Percentiles rank a stretch among this genome's conserved stretches.
phyloP scores from a whole-genome alignment of 2,797 vertebrate genomes.

The Harpagifer antarcticus region DNA sequence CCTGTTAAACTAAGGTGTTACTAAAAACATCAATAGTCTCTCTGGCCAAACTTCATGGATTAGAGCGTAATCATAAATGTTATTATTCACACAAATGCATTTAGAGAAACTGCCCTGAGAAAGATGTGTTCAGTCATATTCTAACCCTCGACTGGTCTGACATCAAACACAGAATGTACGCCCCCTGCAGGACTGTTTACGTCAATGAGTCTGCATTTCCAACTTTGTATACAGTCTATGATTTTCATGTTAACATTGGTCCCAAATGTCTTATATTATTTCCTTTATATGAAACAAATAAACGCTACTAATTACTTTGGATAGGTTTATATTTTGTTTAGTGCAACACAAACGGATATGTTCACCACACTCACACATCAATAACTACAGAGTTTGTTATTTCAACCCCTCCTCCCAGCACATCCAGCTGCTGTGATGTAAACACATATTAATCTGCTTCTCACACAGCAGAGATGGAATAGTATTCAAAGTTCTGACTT shows the following conservation, averaged over 20 bases:
- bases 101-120: no score
- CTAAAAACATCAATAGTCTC: no score
- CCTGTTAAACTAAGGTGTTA: no score
- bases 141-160: no score
- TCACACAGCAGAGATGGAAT: neutral
- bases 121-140: no score
- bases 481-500: neutral
- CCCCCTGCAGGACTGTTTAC: neutral
- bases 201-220: neutral
- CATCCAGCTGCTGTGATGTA: conserved; percentile 35
- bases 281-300: neutral
- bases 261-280: conserved; percentile 2
- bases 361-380: conserved; percentile 15
- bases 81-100: no score
- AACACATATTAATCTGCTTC: conserved; percentile 9
- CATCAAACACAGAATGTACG: no score
- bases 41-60: no score
- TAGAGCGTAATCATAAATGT: no score
- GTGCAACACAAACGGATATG: neutral
- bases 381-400: conserved; percentile 31
- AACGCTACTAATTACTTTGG: neutral
- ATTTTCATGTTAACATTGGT: neutral
- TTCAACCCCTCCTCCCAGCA: conserved; percentile 4
- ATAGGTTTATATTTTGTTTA: neutral
- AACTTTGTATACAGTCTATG: no score